phyloP scores from a whole-genome alignment of 2,113 vertebrate species.

The Cairina moschata region DNA sequence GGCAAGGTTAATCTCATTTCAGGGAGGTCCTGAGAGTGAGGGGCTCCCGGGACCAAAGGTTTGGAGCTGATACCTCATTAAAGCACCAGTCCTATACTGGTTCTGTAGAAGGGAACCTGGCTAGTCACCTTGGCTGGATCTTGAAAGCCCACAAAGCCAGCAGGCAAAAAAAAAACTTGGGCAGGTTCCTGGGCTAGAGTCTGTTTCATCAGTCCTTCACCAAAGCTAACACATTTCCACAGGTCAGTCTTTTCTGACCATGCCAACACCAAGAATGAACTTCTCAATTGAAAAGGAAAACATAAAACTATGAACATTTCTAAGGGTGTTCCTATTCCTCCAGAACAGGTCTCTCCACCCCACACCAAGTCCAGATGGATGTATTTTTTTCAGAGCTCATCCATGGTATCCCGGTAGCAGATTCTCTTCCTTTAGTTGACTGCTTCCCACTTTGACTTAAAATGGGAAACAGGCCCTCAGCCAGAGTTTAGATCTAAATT shows the following conservation, averaged over 20 bases:
- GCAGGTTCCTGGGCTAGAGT: background rate
- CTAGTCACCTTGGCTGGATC: background rate
- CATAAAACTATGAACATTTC: background rate
- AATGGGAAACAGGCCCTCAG: conserved; percentile 41
- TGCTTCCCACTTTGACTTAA: background rate
- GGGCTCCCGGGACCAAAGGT: background rate
- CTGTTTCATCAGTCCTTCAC: background rate
- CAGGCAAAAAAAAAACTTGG: background rate
- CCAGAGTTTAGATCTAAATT: conserved; percentile 53
- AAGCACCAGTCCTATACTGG: too few relatives aligned
- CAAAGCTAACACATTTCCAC: background rate
- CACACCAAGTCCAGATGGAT: background rate
- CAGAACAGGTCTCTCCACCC: background rate
- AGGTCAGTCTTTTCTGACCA: background rate
- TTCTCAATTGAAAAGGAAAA: background rate
- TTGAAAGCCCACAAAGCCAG: background rate
- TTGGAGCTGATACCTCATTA: background rate
- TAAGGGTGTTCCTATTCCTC: background rate
- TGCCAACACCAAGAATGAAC: background rate
- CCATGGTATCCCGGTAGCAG: background rate
- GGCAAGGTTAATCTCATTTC: background rate
- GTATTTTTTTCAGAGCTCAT: background rate
- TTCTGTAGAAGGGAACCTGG: background rate
- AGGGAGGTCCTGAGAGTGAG: background rate
- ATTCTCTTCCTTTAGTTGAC: background rate